These are phyloP conservation scores for Eupithecia subumbrata DNA, from an alignment of 2,888 invertebrate species.

Conservation along the genomic window DNA sequence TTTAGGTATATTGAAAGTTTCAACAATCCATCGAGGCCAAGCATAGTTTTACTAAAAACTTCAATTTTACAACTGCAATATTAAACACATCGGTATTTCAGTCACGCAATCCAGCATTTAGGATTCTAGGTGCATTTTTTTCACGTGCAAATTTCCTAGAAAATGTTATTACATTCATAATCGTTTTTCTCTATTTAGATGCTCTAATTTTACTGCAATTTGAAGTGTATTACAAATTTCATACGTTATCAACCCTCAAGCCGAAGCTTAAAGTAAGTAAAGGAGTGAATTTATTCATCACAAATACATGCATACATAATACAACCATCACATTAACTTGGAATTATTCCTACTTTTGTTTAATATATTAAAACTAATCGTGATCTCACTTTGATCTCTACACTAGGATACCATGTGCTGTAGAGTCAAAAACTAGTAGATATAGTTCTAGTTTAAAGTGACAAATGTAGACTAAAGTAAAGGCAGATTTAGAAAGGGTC, in stretches of 20 bases:
- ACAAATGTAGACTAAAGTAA: too few species aligned
- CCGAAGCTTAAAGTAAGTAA: background rate
- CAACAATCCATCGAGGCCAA: background rate
- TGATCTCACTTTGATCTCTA: too few species aligned
- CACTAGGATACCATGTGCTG: too few species aligned
- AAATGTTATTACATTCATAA: constrained; percentile 59
- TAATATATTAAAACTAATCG: too few species aligned
- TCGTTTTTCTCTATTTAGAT: constrained; percentile 27
- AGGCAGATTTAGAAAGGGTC: too few species aligned
- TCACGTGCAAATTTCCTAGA: constrained; percentile 56
- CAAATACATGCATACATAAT: too few species aligned
- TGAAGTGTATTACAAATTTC: background rate
- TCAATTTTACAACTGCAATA: constrained; percentile 50
- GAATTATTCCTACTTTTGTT: too few species aligned
- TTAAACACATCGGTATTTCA: constrained; percentile 40
- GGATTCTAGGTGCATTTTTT: constrained; percentile 67
- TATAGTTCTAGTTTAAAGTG: too few species aligned
- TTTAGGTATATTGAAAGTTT: background rate
- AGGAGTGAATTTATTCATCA: too few species aligned
- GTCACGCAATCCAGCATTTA: constrained; percentile 76
- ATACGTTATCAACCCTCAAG: background rate
- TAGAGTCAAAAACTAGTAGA: too few species aligned
- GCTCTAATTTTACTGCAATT: constrained; percentile 5
- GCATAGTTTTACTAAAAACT: constrained; percentile 13
- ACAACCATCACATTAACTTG: too few species aligned